Evolutionary conservation across 1,140 invertebrate species (phyloP).

Genomic region (Lamellibrachia luymesi): DNA sequence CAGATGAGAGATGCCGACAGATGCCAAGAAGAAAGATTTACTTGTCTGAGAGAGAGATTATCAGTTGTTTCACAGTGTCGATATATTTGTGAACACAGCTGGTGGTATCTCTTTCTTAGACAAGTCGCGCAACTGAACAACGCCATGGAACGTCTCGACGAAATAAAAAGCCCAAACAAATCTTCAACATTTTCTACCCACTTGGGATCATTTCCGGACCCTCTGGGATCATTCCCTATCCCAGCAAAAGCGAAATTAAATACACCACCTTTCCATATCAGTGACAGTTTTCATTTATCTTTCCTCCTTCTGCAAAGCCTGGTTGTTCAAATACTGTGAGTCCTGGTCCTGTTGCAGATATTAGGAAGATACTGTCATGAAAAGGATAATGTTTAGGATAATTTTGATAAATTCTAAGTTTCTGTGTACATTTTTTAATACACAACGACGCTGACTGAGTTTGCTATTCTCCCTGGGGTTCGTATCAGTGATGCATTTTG

Average conservation of each 20-base stretch:
- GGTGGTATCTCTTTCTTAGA: conserved; percentile 87
- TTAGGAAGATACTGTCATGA: background rate
- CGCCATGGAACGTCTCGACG: background rate
- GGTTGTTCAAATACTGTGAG: background rate
- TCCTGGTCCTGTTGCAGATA: background rate
- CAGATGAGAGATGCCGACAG: background rate
- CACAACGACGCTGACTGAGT: background rate
- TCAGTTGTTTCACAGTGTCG: conserved; percentile 75
- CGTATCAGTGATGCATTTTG: conserved; percentile 21
- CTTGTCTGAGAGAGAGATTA: conserved; percentile 7
- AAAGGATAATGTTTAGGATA: background rate
- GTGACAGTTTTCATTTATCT: background rate
- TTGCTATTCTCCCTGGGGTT: background rate
- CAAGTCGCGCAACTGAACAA: conserved; percentile 11
- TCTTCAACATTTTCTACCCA: background rate
- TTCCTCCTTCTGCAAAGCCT: background rate
- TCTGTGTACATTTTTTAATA: background rate
- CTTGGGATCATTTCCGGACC: background rate
- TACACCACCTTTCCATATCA: background rate
- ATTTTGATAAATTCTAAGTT: background rate
- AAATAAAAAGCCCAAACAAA: background rate
- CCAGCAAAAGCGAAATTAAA: background rate
- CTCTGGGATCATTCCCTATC: background rate
- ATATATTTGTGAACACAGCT: conserved; percentile 89
- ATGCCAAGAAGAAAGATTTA: background rate